These are phyloP conservation scores for Zaprionus gabonicus DNA, from an alignment of 1,140 invertebrate genomes.

Conservation along the genomic window DNA sequence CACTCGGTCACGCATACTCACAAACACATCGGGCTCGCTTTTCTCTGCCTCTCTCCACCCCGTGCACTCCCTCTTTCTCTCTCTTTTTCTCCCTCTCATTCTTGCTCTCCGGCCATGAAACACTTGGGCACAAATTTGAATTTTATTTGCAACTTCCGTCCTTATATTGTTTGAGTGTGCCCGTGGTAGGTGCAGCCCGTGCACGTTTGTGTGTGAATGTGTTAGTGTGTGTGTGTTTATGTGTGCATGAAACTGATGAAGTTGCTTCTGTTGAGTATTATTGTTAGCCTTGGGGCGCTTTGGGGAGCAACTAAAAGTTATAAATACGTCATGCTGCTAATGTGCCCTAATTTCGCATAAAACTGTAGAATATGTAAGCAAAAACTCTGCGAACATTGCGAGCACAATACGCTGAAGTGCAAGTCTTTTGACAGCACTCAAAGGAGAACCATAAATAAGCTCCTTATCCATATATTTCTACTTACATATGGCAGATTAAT, in stretches of 20 bases:
- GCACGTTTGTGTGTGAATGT: not conserved
- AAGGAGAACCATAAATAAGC: constrained; percentile 32
- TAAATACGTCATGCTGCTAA: constrained; percentile 62
- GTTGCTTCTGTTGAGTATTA: constrained; percentile 56
- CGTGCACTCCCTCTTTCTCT: not conserved
- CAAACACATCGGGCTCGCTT: constrained; percentile 46
- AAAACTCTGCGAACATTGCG: constrained; percentile 21
- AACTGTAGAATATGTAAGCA: constrained; percentile 27
- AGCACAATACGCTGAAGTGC: constrained; percentile 11
- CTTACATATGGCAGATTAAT: constrained; percentile 22
- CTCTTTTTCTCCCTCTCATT: not conserved
- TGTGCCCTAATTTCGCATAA: constrained; percentile 57
- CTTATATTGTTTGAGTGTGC: constrained; percentile 67
- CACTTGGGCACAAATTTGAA: constrained; percentile 82
- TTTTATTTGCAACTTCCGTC: constrained; percentile 81
- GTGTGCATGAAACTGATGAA: constrained; percentile 43
- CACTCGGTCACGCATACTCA: constrained; percentile 47
- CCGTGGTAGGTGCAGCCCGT: constrained; percentile 33
- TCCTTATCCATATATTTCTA: constrained; percentile 7
- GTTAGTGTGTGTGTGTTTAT: constrained; percentile 1
- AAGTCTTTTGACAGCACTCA: constrained; percentile 23
- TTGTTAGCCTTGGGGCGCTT: constrained; percentile 53
- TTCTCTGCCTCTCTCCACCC: not conserved
- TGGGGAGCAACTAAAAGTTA: constrained; percentile 60
- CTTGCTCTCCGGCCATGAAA: constrained; percentile 54